Evolutionary conservation across 2,113 vertebrate species (phyloP).

Genomic region (Corapipo altera): DNA sequence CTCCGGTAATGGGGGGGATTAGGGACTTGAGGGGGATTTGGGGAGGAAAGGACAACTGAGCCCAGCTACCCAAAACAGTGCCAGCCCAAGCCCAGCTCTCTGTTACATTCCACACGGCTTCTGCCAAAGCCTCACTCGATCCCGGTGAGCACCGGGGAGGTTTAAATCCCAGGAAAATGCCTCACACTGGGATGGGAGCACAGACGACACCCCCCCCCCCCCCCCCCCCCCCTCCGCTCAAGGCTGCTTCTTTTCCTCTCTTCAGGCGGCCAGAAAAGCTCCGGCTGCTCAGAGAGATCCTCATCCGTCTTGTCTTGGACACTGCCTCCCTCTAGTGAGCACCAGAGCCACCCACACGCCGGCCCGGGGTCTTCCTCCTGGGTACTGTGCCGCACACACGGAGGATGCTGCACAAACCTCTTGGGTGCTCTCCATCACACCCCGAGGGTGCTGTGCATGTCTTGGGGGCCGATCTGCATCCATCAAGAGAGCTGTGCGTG

Average conservation of each 20-base stretch:
- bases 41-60: background rate
- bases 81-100: background rate
- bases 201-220: too few relatives aligned
- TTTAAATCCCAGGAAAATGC: rapidly evolving
- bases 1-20: too few relatives aligned
- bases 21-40: background rate
- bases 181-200: rapidly evolving
- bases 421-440: too few relatives aligned
- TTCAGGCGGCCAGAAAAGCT: background rate
- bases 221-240: background rate
- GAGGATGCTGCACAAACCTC: background rate
- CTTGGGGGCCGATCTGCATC: rapidly evolving
- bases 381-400: rapidly evolving
- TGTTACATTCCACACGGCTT: rapidly evolving
- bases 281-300: background rate
- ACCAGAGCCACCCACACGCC: background rate
- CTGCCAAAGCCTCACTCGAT: rapidly evolving
- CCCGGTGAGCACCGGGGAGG: rapidly evolving
- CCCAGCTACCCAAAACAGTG: background rate
- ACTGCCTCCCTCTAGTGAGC: conserved; percentile 58
- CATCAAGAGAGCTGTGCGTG: rapidly evolving
- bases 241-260: background rate
- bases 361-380: too few relatives aligned
- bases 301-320: background rate
- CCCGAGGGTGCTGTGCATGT: background rate